Percentiles rank a stretch among this genome's conserved stretches.
Conservation (phyloP, 2,113 vertebrate genomes). For the Scytalopus superciliaris region DNA sequence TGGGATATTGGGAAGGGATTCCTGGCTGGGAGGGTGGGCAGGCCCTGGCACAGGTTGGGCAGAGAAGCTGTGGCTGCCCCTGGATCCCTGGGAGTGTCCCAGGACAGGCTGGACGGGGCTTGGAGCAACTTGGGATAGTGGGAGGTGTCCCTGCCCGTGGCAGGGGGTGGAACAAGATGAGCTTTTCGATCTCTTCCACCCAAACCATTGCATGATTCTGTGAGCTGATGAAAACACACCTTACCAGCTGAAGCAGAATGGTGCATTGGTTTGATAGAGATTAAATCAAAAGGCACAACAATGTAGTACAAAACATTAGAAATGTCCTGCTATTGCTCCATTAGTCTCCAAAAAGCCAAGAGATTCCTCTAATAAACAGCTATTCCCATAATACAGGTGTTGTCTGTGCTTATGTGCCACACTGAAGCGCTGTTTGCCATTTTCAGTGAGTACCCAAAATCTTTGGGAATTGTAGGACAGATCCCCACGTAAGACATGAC, state of each 20-base stretch:
- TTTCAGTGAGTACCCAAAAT: not conserved
- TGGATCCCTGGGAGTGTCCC: not conserved
- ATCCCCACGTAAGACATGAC: fast-evolving
- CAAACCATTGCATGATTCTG: not conserved
- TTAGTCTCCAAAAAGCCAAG: not conserved
- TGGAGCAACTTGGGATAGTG: not conserved
- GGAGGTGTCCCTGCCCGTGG: not conserved
- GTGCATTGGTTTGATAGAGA: not conserved
- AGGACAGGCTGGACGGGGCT: not conserved
- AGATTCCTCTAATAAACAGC: not conserved
- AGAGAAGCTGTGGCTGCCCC: not conserved
- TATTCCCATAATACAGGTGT: fast-evolving
- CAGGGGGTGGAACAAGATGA: not conserved
- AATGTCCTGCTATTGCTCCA: fast-evolving
- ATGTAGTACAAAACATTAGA: not conserved
- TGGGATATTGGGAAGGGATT: not conserved
- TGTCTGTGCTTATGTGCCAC: not conserved
- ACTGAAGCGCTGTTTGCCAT: fast-evolving
- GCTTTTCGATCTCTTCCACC: not conserved
- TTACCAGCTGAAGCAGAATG: not conserved
- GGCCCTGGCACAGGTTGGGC: fast-evolving
- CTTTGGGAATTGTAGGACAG: not conserved
- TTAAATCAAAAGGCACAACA: not conserved
- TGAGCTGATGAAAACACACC: not conserved
- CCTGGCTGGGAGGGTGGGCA: fast-evolving